These are phyloP conservation scores for Morone saxatilis DNA, from an alignment of 2,113 vertebrate genomes.

Conservation along the genomic window DNA sequence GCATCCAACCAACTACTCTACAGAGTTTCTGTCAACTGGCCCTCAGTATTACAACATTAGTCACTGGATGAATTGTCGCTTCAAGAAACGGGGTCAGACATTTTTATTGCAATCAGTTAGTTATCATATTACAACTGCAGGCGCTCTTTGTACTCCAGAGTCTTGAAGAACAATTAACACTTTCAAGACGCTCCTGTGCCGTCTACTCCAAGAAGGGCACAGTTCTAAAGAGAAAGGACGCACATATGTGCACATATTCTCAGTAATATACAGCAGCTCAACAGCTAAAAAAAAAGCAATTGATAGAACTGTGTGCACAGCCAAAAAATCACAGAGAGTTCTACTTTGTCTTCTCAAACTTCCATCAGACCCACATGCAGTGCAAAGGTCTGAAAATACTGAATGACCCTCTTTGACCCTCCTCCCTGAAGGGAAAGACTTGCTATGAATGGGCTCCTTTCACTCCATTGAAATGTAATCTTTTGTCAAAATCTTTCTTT, in stretches of 20 bases:
- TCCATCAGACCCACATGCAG: background rate
- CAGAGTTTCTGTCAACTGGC: no score
- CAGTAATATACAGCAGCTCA: background rate
- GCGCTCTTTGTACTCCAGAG: background rate
- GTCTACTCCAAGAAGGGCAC: background rate
- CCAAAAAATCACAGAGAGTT: background rate
- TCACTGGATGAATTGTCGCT: background rate
- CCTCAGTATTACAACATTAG: no score
- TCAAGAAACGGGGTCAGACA: background rate
- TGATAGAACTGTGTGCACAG: background rate
- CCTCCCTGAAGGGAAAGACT: no score
- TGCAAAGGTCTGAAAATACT: conserved; percentile 23
- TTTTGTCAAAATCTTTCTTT: background rate
- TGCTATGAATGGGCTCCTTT: background rate
- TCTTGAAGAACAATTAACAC: background rate
- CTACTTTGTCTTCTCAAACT: background rate
- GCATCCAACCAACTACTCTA: no score
- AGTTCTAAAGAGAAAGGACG: background rate
- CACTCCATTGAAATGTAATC: background rate
- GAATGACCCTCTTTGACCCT: conserved; percentile 15
- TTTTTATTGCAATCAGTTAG: background rate
- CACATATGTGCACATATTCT: background rate
- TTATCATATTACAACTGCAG: no score
- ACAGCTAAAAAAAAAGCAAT: background rate
- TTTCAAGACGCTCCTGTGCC: background rate